These are phyloP conservation scores for Macquaria australasica DNA, from an alignment of 2,113 vertebrate species.

Conservation along the genomic window DNA sequence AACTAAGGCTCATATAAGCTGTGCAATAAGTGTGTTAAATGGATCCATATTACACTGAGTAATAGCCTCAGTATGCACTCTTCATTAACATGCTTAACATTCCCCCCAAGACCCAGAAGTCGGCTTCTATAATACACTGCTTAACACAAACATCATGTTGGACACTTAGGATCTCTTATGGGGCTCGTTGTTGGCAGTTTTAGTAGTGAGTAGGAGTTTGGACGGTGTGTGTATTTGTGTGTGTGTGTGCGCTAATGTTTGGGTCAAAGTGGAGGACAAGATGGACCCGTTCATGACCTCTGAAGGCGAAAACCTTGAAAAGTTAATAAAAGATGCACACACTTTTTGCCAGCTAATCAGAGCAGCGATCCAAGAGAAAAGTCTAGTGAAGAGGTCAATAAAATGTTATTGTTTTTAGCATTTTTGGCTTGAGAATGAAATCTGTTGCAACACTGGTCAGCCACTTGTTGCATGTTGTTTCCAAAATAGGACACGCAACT, in stretches of 20 bases:
- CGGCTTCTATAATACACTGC: conserved; percentile 67
- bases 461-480: conserved; percentile 40
- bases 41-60: conserved; percentile 67
- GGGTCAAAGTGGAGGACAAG: conserved; percentile 37
- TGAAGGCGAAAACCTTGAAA: conserved; percentile 26
- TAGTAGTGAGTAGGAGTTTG: conserved; percentile 32
- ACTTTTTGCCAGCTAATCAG: conserved; percentile 35
- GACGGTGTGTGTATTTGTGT: neutral
- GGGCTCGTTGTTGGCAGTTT: conserved; percentile 65
- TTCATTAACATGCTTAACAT: conserved; percentile 78
- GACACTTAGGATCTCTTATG: conserved; percentile 63
- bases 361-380: conserved; percentile 22
- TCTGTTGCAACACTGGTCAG: conserved; percentile 53
- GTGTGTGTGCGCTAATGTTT: conserved; percentile 1
- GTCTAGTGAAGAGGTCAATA: conserved; percentile 36
- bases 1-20: conserved; percentile 35
- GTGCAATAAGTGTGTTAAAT: conserved; percentile 67
- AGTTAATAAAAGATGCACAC: conserved; percentile 8
- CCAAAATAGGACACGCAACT: conserved; percentile 34
- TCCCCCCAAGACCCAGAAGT: conserved; percentile 73
- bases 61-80: conserved; percentile 73
- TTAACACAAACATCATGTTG: conserved; percentile 77
- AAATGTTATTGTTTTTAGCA: conserved; percentile 21
- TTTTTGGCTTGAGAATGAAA: conserved; percentile 25
- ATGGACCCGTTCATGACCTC: conserved; percentile 36